Evolutionary conservation across 2,888 invertebrate genomes (phyloP).

Genomic region (Digitonthophagus gazella): DNA sequence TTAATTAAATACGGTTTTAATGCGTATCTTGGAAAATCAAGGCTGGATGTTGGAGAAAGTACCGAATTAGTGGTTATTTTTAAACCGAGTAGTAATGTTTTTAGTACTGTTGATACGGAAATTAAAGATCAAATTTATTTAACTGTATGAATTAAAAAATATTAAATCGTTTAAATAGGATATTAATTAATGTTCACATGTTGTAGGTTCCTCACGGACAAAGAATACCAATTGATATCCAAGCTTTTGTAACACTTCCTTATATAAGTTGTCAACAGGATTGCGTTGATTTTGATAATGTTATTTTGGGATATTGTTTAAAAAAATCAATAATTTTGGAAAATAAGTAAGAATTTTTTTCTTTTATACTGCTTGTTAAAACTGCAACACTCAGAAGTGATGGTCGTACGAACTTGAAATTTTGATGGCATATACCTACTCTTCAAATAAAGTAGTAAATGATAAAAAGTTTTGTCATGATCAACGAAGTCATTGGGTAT

Average conservation of each 20-base stretch:
- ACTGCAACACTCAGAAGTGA: too few species aligned
- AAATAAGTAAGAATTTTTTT: constrained; percentile 55
- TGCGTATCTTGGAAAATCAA: constrained; percentile 46
- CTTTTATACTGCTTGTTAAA: not conserved
- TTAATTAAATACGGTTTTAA: constrained; percentile 31
- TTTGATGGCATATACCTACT: too few species aligned
- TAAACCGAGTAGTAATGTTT: constrained; percentile 52
- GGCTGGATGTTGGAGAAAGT: constrained; percentile 54
- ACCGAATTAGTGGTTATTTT: constrained; percentile 56
- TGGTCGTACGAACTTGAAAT: too few species aligned
- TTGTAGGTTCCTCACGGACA: constrained; percentile 57
- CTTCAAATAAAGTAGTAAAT: too few species aligned
- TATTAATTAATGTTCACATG: not conserved
- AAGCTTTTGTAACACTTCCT: constrained; percentile 60
- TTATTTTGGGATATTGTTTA: constrained; percentile 60
- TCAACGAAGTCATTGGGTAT: too few species aligned
- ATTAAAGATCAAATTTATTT: constrained; percentile 53
- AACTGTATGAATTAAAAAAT: constrained; percentile 47
- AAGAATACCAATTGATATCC: constrained; percentile 58
- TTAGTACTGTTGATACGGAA: constrained; percentile 51
- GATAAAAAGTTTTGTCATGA: too few species aligned
- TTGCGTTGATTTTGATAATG: constrained; percentile 57
- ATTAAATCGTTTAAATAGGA: constrained; percentile 11
- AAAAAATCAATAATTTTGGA: constrained; percentile 55
- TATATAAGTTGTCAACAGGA: constrained; percentile 52